Percentiles rank a stretch among this genome's conserved stretches.
Evolutionary conservation across 1,140 invertebrate species (phyloP).

Genomic region (Trigoniulus corallinus): DNA sequence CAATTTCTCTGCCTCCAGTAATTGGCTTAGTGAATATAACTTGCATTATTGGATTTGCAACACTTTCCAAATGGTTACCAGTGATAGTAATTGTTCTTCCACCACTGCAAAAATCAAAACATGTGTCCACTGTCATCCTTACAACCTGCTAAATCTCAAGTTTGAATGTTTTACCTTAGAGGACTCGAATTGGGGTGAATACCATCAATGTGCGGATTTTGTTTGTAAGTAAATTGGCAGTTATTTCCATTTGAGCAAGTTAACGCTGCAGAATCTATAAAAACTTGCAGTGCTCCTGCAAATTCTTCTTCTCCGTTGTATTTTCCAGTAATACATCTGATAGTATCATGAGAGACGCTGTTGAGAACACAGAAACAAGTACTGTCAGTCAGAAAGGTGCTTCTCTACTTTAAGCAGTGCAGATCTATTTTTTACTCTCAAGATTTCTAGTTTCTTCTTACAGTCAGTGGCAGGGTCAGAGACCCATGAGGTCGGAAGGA

Average conservation of each 20-base stretch:
- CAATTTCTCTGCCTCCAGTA: conserved; percentile 2
- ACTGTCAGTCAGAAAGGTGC: too few species aligned
- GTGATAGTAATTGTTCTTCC: conserved; percentile 9
- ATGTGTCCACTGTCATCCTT: background rate
- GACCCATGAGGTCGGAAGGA: too few species aligned
- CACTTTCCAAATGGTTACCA: conserved; percentile 14
- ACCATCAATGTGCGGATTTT: conserved; percentile 9
- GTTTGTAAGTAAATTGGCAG: conserved; percentile 8
- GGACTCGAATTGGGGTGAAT: conserved; percentile 10
- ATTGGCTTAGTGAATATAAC: conserved; percentile 8
- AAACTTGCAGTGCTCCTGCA: background rate
- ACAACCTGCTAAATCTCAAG: background rate
- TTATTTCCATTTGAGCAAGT: too few species aligned
- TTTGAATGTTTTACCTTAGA: conserved; percentile 1
- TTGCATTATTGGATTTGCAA: conserved; percentile 12
- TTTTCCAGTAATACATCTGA: conserved; percentile 1
- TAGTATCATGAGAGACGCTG: too few species aligned
- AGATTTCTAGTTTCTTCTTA: too few species aligned
- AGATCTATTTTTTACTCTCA: too few species aligned
- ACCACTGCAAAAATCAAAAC: conserved; percentile 11
- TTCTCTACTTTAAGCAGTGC: too few species aligned
- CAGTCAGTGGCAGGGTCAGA: too few species aligned
- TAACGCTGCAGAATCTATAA: conserved; percentile 10
- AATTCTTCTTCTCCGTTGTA: background rate
- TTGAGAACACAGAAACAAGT: too few species aligned